Percentiles rank a stretch among this genome's conserved stretches.
Evolutionary conservation across 2,797 vertebrate species (phyloP).

Genomic region (Petrocephalus schoutedeni): DNA sequence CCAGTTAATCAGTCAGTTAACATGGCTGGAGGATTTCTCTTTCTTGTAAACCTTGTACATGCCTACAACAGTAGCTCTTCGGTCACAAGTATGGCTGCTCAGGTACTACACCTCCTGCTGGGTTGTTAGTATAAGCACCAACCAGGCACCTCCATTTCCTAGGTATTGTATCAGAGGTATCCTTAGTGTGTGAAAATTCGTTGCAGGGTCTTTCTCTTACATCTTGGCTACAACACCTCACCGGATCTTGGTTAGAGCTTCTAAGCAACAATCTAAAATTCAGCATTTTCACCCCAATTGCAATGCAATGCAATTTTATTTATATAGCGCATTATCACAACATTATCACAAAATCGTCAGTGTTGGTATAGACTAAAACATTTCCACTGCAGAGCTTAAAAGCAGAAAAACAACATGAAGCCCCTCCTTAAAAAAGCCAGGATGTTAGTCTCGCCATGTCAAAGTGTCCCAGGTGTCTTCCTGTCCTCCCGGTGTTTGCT

Average conservation of each 20-base stretch:
- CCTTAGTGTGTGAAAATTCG: background rate
- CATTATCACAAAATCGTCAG: background rate
- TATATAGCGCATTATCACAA: too few relatives aligned
- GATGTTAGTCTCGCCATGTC: background rate
- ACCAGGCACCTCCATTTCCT: background rate
- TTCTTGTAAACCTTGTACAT: background rate
- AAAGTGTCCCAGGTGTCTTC: background rate
- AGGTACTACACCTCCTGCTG: background rate
- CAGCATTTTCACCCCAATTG: background rate
- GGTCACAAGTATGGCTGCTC: background rate
- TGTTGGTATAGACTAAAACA: background rate
- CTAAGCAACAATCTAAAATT: background rate
- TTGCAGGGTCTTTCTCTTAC: background rate
- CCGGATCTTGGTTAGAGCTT: background rate
- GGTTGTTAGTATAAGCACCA: background rate
- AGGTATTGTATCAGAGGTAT: background rate
- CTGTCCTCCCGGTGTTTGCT: constrained; percentile 7
- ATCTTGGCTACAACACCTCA: background rate
- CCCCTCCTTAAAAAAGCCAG: too few relatives aligned
- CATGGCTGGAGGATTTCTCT: background rate
- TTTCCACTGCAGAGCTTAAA: background rate
- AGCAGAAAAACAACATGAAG: background rate
- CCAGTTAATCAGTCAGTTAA: background rate
- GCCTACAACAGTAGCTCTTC: background rate
- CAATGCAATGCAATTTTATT: too few relatives aligned